Evolutionary conservation across 1,140 invertebrate species (phyloP).

Genomic region (Trichogramma pretiosum): DNA sequence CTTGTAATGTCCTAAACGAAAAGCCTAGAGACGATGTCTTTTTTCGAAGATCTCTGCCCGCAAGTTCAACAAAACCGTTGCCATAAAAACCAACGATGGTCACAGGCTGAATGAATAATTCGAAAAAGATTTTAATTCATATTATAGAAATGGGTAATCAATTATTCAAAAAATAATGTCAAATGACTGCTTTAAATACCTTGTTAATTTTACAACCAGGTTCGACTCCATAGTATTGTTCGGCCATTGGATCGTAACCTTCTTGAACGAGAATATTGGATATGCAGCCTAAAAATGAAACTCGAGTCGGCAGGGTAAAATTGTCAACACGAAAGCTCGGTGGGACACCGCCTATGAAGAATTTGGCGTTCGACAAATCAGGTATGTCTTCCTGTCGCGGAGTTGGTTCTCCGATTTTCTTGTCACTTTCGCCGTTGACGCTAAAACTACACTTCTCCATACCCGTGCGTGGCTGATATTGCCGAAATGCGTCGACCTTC

Average conservation of each 20-base stretch:
- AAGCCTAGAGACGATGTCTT: constrained; percentile 59
- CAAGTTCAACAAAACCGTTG: constrained; percentile 68
- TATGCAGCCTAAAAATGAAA: constrained; percentile 69
- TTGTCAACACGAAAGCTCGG: constrained; percentile 50
- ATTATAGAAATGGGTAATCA: background rate
- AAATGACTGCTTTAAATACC: too few relatives aligned
- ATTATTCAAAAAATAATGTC: background rate
- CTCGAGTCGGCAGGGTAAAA: constrained; percentile 40
- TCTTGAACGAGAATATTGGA: constrained; percentile 67
- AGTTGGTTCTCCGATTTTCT: constrained; percentile 55
- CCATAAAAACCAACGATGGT: constrained; percentile 66
- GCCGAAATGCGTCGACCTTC: constrained; percentile 58
- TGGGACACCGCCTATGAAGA: constrained; percentile 74
- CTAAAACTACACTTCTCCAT: constrained; percentile 43
- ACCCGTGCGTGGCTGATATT: constrained; percentile 42
- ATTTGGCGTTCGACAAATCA: constrained; percentile 53
- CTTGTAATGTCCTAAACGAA: constrained; percentile 66
- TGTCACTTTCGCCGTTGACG: constrained; percentile 64
- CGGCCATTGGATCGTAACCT: constrained; percentile 53
- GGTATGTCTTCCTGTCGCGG: constrained; percentile 52
- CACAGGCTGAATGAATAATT: constrained; percentile 43
- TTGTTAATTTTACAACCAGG: constrained; percentile 61
- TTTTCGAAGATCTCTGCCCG: constrained; percentile 56
- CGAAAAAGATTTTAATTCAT: background rate
- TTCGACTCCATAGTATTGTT: constrained; percentile 68